Evolutionary conservation across 1,140 invertebrate genomes (phyloP).

Genomic region (Cherax quadricarinatus): DNA sequence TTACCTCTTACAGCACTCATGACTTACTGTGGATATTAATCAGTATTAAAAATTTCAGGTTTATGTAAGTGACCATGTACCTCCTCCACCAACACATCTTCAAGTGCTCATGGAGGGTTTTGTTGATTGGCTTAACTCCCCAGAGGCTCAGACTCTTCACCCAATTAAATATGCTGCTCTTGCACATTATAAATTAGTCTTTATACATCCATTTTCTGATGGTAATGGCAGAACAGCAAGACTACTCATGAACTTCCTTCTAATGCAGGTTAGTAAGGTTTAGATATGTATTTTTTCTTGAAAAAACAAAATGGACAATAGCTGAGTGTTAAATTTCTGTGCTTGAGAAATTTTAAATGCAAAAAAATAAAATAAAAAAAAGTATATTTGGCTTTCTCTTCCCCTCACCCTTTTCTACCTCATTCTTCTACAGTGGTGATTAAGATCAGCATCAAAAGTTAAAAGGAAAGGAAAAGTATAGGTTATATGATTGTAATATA

Average conservation of each 20-base stretch:
- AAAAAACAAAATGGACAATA: too few relatives aligned
- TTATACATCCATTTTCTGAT: slow-evolving; percentile 95
- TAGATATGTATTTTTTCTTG: background rate
- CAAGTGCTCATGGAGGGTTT: slow-evolving; percentile 91
- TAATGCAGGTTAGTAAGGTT: slow-evolving; percentile 85
- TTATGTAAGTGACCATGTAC: slow-evolving; percentile 93
- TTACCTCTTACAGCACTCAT: too few relatives aligned
- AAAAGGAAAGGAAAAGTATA: too few relatives aligned
- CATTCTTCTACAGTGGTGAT: too few relatives aligned
- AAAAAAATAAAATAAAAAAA: too few relatives aligned
- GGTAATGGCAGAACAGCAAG: slow-evolving; percentile 97
- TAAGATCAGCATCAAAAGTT: too few relatives aligned
- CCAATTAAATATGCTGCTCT: slow-evolving; percentile 94
- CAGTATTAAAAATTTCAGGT: slow-evolving; percentile 80
- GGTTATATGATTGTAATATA: too few relatives aligned
- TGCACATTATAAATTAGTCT: slow-evolving; percentile 97
- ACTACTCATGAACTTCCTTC: slow-evolving; percentile 95
- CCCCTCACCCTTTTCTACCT: too few relatives aligned
- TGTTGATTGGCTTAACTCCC: slow-evolving; percentile 85
- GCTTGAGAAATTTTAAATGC: too few relatives aligned
- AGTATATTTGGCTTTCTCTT: too few relatives aligned
- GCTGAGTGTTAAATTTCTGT: too few relatives aligned
- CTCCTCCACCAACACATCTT: slow-evolving; percentile 89
- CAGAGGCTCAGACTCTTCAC: slow-evolving; percentile 86
- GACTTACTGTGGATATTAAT: too few relatives aligned